Base-by-base conservation (phyloP, 2,888 invertebrate genomes). In the Hesperia comma region DNA sequence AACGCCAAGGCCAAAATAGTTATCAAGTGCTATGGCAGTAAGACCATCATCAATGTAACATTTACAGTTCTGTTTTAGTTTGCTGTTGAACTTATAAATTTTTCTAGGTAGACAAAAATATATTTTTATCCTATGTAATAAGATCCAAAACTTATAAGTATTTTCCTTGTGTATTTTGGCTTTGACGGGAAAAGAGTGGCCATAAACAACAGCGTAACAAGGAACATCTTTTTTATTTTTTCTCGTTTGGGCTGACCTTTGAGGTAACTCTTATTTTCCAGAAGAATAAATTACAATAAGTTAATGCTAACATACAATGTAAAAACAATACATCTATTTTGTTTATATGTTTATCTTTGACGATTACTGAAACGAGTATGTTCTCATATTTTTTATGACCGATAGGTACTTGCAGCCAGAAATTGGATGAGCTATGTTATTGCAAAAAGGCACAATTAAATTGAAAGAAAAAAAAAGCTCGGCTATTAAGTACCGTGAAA, bases 201-300 rank as follows among this genome's bases (percentile, higher is more conserved):
- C 4, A 49, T 6, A 2, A 55, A 33, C 3, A 55, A 55, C 15
- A 37, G 10, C 12, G 41, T 32, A 62, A 41, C 41, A 41, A 19
- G 21, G 21, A 40, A 12, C 6, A 40, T 53, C 33, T 40, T 40
- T 21, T 40, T 57, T n/a, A 17, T 56, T 57, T 57, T 62, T 54
- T 15, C 41, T 40, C 26, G 8, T 49, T 49, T 19, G 12, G 12
- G 14, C 15, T 40, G 41, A 26, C 49, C 19, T 49, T 26, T 54
- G 26, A 21, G 26, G 53, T 15, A 21, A 40, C 41, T 41, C 40
- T 15, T n/a, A 15, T 6, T 40, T 61, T 54, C 21, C 54, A 41
- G 15, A 4, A 41, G 14, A 54, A 54, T 41, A 62, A 26, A 32
- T 40, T 61, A 51, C 26, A 37, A 43, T 21, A 40, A 46, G 8